A percentile compares a stretch with the other conserved stretches of the same genome.
Evolutionary conservation across 1,140 invertebrate genomes (phyloP).

Genomic region (Aplysia californica): DNA sequence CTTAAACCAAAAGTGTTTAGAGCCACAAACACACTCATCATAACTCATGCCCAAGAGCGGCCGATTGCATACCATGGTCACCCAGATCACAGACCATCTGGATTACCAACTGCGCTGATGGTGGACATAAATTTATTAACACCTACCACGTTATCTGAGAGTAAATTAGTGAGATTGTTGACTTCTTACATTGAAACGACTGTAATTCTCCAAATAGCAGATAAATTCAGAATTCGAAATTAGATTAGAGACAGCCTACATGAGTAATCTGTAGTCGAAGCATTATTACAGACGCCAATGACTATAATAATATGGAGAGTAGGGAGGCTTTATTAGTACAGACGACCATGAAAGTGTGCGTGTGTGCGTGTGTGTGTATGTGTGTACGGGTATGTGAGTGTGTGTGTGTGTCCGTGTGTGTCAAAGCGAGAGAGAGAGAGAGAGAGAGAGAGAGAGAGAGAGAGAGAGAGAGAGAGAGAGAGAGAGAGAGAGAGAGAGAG

Average conservation of each 20-base stretch:
- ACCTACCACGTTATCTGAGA: no score
- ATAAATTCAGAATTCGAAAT: not conserved
- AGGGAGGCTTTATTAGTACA: not conserved
- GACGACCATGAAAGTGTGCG: no score
- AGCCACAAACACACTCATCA: no score
- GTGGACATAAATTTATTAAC: no score
- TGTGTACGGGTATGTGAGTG: no score
- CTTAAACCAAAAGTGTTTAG: no score
- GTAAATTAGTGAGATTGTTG: not conserved
- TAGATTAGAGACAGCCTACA: not conserved
- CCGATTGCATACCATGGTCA: no score
- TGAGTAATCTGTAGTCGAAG: not conserved
- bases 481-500: not conserved
- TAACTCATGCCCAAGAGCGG: no score
- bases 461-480: slow-evolving; percentile 14
- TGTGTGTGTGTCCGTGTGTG: no score
- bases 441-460: slow-evolving; percentile 21
- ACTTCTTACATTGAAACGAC: not conserved
- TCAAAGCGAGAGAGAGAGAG: no score
- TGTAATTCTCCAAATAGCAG: not conserved
- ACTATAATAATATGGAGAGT: not conserved
- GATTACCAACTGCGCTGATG: no score
- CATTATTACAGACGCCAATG: not conserved
- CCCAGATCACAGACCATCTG: no score
- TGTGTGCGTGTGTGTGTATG: slow-evolving; percentile 12